A percentile compares a stretch with the other conserved stretches of the same genome.
Conservation (phyloP, 2,888 invertebrate species). For the Cryptus armator region DNA sequence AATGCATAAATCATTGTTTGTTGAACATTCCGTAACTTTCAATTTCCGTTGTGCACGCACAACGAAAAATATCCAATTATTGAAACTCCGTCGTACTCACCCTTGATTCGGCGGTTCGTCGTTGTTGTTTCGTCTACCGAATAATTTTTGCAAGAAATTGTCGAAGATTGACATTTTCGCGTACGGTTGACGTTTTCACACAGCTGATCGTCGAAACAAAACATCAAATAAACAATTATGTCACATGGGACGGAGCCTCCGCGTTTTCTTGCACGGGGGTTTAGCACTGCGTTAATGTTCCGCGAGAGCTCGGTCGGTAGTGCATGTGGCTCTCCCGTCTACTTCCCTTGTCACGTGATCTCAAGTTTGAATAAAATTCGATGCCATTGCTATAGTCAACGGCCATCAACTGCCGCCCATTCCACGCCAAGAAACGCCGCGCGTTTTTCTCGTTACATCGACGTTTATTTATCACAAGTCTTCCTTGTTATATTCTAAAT, state of each 20-base stretch:
- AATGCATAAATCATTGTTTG: neutral
- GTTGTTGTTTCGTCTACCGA: constrained; percentile 68
- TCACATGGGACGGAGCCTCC: neutral
- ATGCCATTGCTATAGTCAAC: constrained; percentile 42
- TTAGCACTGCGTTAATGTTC: no score
- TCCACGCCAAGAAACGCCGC: constrained; percentile 51
- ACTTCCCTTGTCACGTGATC: neutral
- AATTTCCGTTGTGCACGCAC: neutral
- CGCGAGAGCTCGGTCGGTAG: no score
- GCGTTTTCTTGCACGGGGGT: no score
- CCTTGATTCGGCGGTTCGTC: constrained; percentile 71
- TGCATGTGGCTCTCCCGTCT: no score
- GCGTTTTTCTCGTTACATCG: constrained; percentile 6
- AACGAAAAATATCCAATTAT: neutral
- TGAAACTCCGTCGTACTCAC: constrained; percentile 67
- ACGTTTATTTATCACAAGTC: constrained; percentile 9
- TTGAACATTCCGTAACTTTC: constrained; percentile 45
- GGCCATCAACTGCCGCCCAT: constrained; percentile 63
- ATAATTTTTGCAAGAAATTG: constrained; percentile 77
- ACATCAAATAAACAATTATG: constrained; percentile 28
- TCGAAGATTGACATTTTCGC: constrained; percentile 76
- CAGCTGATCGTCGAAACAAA: constrained; percentile 22
- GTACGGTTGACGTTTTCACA: neutral
- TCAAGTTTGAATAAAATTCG: constrained; percentile 53
- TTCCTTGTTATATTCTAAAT: neutral